phyloP scores from a whole-genome alignment of 1,140 invertebrate species.

The Drosophila erecta region DNA sequence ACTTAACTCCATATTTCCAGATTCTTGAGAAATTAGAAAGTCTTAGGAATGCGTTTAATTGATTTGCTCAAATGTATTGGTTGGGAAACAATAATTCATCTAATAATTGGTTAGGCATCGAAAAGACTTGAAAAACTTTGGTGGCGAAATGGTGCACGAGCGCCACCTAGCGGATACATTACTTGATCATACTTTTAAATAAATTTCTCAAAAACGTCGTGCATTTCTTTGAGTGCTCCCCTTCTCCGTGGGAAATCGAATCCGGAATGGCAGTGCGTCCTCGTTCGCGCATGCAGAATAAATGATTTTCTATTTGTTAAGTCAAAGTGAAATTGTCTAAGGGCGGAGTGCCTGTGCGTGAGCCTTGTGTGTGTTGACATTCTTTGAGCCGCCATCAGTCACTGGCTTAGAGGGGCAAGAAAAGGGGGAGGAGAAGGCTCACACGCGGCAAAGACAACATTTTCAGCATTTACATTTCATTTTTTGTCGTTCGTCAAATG shows the following conservation, averaged over 20 bases:
- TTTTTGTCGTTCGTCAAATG: slow-evolving; percentile 66
- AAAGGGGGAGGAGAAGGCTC: background rate
- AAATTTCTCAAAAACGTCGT: too few species aligned
- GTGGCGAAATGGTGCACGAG: too few species aligned
- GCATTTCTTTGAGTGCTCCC: slow-evolving; percentile 5
- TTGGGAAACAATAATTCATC: too few species aligned
- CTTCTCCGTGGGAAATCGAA: slow-evolving; percentile 55
- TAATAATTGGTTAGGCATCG: too few species aligned
- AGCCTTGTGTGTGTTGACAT: slow-evolving; percentile 74
- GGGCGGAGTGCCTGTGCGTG: slow-evolving; percentile 40
- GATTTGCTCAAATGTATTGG: too few species aligned
- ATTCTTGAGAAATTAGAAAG: too few species aligned
- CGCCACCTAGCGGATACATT: too few species aligned
- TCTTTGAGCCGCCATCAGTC: slow-evolving; percentile 78
- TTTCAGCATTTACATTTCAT: slow-evolving; percentile 72
- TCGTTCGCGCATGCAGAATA: slow-evolving; percentile 72
- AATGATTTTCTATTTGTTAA: slow-evolving; percentile 83
- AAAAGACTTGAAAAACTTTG: too few species aligned
- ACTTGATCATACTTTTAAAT: too few species aligned
- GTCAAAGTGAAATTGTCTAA: slow-evolving; percentile 76
- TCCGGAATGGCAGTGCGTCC: slow-evolving; percentile 46
- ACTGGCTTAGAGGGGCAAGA: slow-evolving; percentile 43
- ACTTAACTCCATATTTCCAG: too few species aligned
- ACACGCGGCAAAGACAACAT: slow-evolving; percentile 60
- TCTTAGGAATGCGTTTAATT: too few species aligned